Percentiles rank a stretch among this genome's conserved stretches.
Evolutionary conservation across 1,140 invertebrate genomes (phyloP).

Genomic region (Nymphalis io): DNA sequence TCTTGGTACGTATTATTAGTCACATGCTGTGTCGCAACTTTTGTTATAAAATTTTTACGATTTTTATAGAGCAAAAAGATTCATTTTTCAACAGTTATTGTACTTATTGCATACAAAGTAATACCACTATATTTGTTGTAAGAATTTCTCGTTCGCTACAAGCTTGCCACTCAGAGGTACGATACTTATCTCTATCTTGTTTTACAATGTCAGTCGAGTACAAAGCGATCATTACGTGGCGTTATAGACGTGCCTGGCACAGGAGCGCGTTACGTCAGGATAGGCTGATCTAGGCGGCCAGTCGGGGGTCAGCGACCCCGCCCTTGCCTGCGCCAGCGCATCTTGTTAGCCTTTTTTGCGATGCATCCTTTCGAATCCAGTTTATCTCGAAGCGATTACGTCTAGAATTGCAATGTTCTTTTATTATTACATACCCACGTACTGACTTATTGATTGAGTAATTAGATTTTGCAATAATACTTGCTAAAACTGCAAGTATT

Average conservation of each 20-base stretch:
- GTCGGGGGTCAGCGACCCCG: slow-evolving; percentile 36
- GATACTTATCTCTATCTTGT: not conserved
- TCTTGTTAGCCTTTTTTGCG: slow-evolving; percentile 33
- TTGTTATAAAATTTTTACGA: too few species aligned
- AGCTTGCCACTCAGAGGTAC: not conserved
- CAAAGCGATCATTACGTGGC: slow-evolving; percentile 16
- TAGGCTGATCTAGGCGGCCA: slow-evolving; percentile 35
- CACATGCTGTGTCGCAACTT: too few species aligned
- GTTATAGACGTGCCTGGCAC: slow-evolving; percentile 12
- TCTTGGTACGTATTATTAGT: too few species aligned
- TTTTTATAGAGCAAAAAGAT: too few species aligned
- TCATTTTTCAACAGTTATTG: too few species aligned
- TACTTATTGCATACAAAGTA: not conserved
- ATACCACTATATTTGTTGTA: not conserved
- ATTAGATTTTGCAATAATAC: slow-evolving; percentile 24
- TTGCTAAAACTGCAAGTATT: not conserved
- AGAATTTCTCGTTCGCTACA: not conserved
- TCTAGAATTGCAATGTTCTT: slow-evolving; percentile 23
- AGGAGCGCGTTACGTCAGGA: slow-evolving; percentile 36
- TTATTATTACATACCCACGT: slow-evolving; percentile 20
- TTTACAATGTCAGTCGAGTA: slow-evolving; percentile 5
- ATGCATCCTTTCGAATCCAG: slow-evolving; percentile 33
- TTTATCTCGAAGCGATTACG: slow-evolving; percentile 29
- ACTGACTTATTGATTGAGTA: slow-evolving; percentile 30
- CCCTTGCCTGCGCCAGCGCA: slow-evolving; percentile 40